These are phyloP conservation scores for Callipepla californica DNA, from an alignment of 2,113 vertebrate species.

Conservation along the genomic window DNA sequence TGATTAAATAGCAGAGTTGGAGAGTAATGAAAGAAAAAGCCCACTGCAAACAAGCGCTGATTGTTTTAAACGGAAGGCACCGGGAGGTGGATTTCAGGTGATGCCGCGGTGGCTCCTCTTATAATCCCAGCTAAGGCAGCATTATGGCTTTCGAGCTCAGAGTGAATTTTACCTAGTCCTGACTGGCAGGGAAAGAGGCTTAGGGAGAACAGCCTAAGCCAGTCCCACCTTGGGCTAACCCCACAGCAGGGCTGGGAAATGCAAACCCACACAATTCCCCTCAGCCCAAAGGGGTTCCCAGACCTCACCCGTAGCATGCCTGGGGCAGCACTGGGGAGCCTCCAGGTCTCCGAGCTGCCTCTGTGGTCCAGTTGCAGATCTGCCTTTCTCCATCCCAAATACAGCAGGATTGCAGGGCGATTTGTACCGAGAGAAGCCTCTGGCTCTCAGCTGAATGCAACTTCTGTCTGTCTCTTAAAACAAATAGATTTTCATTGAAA, in stretches of 20 bases:
- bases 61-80: slow-evolving; percentile 73
- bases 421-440: not conserved
- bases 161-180: slow-evolving; percentile 58
- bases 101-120: slow-evolving; percentile 50
- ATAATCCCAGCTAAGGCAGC: slow-evolving; percentile 66
- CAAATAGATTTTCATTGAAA: slow-evolving; percentile 86
- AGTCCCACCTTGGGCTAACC: not conserved
- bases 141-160: slow-evolving; percentile 57
- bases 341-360: too few relatives aligned
- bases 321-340: not conserved
- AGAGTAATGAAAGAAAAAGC: slow-evolving; percentile 82
- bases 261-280: not conserved
- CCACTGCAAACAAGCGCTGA: slow-evolving; percentile 78
- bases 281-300: not conserved
- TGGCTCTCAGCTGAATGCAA: slow-evolving; percentile 30
- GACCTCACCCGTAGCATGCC: not conserved
- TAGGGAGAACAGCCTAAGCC: slow-evolving; percentile 22
- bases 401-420: too few relatives aligned
- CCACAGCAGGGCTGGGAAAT: not conserved
- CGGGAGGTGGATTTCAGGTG: slow-evolving; percentile 74
- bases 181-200: slow-evolving; percentile 23
- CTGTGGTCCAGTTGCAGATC: too few relatives aligned
- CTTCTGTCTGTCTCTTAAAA: slow-evolving; percentile 69
- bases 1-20: slow-evolving; percentile 85
- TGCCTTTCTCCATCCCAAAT: too few relatives aligned